Evolutionary conservation across 64 coral and sea anemone genomes (phyloP).

Genomic region (Montipora efflorescens): DNA sequence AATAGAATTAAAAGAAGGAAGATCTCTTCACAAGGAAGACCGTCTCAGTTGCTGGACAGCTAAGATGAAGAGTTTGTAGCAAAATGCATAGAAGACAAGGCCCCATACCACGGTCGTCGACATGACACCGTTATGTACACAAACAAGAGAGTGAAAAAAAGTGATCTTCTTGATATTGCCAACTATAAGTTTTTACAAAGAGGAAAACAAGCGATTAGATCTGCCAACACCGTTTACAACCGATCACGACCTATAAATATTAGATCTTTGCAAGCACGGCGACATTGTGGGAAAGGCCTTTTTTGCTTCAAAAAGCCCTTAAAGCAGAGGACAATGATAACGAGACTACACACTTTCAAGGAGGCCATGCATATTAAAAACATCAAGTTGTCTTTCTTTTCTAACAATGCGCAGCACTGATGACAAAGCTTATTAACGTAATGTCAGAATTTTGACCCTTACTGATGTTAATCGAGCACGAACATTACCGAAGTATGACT

Average conservation of each 20-base stretch:
- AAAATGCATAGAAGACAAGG: conserved; percentile 45
- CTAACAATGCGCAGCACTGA: not conserved
- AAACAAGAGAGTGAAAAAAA: conserved; percentile 6
- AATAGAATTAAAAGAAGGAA: not conserved
- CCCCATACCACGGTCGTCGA: conserved; percentile 15
- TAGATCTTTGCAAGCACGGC: not conserved
- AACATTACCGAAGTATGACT: conserved; percentile 27
- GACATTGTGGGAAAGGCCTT: not conserved
- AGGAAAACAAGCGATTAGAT: not conserved
- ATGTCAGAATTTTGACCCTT: conserved; percentile 18
- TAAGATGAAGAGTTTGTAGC: conserved; percentile 35
- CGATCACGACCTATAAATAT: conserved; percentile 5
- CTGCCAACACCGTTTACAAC: not conserved
- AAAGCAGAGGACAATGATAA: conserved; percentile 29
- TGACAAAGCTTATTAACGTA: not conserved
- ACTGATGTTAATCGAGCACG: conserved; percentile 26
- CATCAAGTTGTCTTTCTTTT: conserved; percentile 35
- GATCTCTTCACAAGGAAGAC: not conserved
- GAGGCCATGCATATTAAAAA: conserved; percentile 38
- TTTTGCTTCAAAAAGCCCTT: conserved; percentile 36
- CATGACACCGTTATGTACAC: conserved; percentile 39
- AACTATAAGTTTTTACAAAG: not conserved
- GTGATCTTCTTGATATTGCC: not conserved
- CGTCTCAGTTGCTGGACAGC: not conserved
- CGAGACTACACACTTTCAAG: conserved; percentile 12